These are phyloP conservation scores for Metopolophium dirhodum DNA, from an alignment of 1,140 invertebrate species.

Conservation along the genomic window DNA sequence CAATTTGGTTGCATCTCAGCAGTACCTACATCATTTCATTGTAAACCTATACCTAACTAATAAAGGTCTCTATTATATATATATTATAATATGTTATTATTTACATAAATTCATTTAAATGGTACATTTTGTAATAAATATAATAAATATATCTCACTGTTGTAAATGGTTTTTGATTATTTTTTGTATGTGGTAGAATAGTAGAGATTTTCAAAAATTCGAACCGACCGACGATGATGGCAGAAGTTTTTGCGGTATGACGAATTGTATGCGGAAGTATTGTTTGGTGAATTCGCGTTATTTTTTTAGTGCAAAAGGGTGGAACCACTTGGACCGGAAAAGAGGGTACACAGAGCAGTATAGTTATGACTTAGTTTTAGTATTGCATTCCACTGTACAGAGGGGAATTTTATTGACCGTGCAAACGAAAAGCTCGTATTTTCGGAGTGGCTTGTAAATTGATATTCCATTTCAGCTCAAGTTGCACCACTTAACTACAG, in stretches of 20 bases:
- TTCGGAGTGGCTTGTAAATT: conserved; percentile 37
- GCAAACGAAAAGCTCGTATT: conserved; percentile 39
- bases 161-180: neutral
- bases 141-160: neutral
- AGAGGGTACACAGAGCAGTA: neutral
- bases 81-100: too few species aligned
- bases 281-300: conserved; percentile 14
- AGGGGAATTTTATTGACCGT: conserved; percentile 41
- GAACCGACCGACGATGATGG: neutral
- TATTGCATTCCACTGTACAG: neutral
- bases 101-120: too few species aligned
- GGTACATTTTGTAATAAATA: too few species aligned
- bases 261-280: conserved; percentile 3
- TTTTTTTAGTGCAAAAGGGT: conserved; percentile 11
- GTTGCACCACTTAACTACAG: neutral
- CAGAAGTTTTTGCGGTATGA: neutral
- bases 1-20: too few species aligned
- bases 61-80: too few species aligned
- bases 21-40: too few species aligned
- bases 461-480: conserved; percentile 24
- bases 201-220: neutral
- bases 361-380: conserved; percentile 45
- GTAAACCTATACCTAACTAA: too few species aligned
- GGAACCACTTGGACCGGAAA: conserved; percentile 32
- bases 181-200: neutral